These are phyloP conservation scores for Campaea margaritaria DNA, from an alignment of 2,888 invertebrate genomes.

Conservation along the genomic window DNA sequence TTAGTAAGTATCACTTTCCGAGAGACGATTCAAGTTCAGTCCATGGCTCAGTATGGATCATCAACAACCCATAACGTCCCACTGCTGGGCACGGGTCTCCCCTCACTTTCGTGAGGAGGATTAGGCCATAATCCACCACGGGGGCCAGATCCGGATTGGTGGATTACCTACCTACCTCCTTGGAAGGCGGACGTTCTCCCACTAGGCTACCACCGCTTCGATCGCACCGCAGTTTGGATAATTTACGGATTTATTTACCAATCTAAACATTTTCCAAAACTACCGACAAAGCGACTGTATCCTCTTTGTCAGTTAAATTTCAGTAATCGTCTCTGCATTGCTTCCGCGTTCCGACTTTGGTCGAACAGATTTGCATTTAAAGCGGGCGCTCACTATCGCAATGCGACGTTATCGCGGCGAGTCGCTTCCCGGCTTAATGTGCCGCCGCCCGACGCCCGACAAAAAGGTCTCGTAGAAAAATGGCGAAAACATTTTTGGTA, in stretches of 20 bases:
- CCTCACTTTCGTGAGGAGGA: too few relatives aligned
- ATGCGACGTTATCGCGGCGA: slow-evolving; percentile 58
- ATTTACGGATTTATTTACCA: neutral
- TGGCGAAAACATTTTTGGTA: slow-evolving; percentile 55
- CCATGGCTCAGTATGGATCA: too few relatives aligned
- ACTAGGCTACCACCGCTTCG: too few relatives aligned
- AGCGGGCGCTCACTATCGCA: slow-evolving; percentile 54
- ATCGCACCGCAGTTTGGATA: too few relatives aligned
- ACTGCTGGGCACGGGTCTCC: too few relatives aligned
- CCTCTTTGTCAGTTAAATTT: slow-evolving; percentile 16
- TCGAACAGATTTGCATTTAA: slow-evolving; percentile 67
- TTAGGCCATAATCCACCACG: too few relatives aligned
- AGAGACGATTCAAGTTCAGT: too few relatives aligned
- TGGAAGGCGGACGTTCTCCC: too few relatives aligned
- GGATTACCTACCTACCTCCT: too few relatives aligned
- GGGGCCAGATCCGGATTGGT: too few relatives aligned
- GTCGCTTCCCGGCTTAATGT: slow-evolving; percentile 48
- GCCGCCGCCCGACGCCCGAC: slow-evolving; percentile 41
- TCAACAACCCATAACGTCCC: too few relatives aligned
- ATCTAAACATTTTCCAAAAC: neutral
- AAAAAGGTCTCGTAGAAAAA: slow-evolving; percentile 61
- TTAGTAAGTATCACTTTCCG: too few relatives aligned
- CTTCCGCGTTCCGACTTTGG: slow-evolving; percentile 49
- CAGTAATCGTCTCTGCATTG: slow-evolving; percentile 27
- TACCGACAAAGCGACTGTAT: neutral